Evolutionary conservation across 2,888 invertebrate species (phyloP), one percentile per base, ranked within the genome.

Genomic region (Drosophila cracens): DNA sequence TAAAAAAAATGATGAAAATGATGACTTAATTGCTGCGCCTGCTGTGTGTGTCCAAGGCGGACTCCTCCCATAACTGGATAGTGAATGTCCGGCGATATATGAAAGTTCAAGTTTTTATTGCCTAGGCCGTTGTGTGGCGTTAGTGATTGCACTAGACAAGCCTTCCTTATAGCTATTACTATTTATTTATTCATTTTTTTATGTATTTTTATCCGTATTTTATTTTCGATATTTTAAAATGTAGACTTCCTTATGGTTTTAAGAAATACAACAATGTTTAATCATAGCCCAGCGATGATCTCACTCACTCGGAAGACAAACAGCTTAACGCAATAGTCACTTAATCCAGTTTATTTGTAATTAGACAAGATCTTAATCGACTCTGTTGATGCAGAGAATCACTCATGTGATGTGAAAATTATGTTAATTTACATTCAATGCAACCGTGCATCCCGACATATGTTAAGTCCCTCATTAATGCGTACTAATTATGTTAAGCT

Each of bases 131-230:
- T 16, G 8, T 33, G 21, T 16, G 46, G 21, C 46, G 31, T 0
- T 33, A 33, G 31, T 25, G 2, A 25, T 11, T 25, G 46, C 46
- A 46, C 16, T 25, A 16, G 29, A 38, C n/a, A 56, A 27, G 18
- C 27, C 56, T 56, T 56, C 56, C 56, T 56, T 56, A 38, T 56
- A 13, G 38, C n/a, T 38, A 38, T 56, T 38, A 56, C n/a, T 38
- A 46, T n/a, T 56, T 25, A 56, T 56, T 27, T 29, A 38, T 46
- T 46, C 16, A 25, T 25, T 25, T 13, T 18, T 13, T 46, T 21
- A 4, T 43, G 4, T n/a, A 4, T 21, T 40, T 40, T 21, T 21
- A 21, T 43, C n/a, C 4, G n/a, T 21, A 40, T 40, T n/a, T 21
- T 11, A 43, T 43, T 43, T 43, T 11, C n/a, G 2, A 25, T 46